Base-by-base conservation (phyloP, 2,113 vertebrate species). In the Terrapene triunguis region DNA sequence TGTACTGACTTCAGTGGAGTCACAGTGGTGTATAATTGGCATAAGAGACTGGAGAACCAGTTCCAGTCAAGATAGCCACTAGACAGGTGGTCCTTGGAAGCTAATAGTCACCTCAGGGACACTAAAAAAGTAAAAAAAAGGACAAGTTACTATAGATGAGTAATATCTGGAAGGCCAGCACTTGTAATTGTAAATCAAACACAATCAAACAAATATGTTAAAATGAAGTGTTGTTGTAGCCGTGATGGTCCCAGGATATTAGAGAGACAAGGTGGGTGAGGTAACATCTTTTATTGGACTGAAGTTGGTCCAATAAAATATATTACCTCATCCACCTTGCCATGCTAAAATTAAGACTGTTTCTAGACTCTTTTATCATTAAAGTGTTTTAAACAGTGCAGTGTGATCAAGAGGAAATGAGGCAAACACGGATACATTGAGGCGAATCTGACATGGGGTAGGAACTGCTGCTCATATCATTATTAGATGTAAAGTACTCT, bases 131-230 rank as follows among this genome's bases (percentile, higher is more conserved):
- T 47, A 57, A 76, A 88, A 76, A 88, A 55, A 92, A 47, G 65
- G 53, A 89, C 85, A 90, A 48, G 35, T 89, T 85, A 89, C 74
- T 87, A 80, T 89, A 89, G 93, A 72, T 51, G 32, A 86, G 86
- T 59, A 44, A 8, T 14, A 35, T 78, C 59, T 54, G 72, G 47
- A 57, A 92, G 69, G 90, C 92, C 97, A 86, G 90, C 86, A 0
- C 0, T 51, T n/a, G n/a, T n/a, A n/a, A n/a, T n/a, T n/a, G n/a
- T n/a, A n/a, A n/a, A n/a, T n/a, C n/a, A n/a, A n/a, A n/a, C n/a
- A n/a, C n/a, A n/a, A n/a, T n/a, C n/a, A n/a, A n/a, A 62, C 51
- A 25, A 84, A 62, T 80, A 32, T 38, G 25, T 86, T 14, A 48
- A 3, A 35, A 84, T 27, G 72, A 84, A 89, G 76, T 21, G 96